Base-by-base conservation (phyloP, 2,113 vertebrate genomes). In the Antidorcas marsupialis region DNA sequence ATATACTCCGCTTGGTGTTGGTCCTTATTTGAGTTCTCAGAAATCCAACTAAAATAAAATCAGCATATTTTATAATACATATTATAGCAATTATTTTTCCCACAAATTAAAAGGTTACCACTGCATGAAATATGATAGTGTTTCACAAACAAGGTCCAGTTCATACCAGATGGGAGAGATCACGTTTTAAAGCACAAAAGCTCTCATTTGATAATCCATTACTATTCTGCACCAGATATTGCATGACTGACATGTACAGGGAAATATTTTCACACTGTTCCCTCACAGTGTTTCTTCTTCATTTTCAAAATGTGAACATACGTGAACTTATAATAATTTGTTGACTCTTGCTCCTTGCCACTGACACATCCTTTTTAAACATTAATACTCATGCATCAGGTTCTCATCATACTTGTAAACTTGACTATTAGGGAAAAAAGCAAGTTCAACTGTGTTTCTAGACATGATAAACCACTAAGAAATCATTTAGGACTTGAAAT, bases 401-500 rank as follows among this genome's bases (percentile, higher is more conserved):
- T 17, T 96, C 13, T 89, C n/a, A n/a, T 96, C 59, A 59, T 87
- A 52, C 45, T 95, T 89, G 36, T 5, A 87, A 83, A 93, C 9
- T 23, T 84, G 74, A 93, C 39, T 79, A 28, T 43, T 93, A 28
- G 64, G 21, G 21, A 14, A 27, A 94, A 88, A 74, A 94, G 7
- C 6, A 89, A 83, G 50, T 43, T 93, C 25, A 88, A 23, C n/a
- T 95, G 12, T 76, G 64, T 96, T 78, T 78, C 47, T 82, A 39
- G 50, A 82, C 28, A 43, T 87, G 53, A 71, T 45, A 55, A 91
- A 76, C n/a, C 4, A 82, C 9, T 60, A 45, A 62, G 30, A 86
- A 82, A 60, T 92, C 89, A 95, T 55, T 91, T 91, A 50, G 39
- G 47, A 39, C 60, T 78, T 97, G 33, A 95, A 95, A 90, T 88